Conservation (phyloP, 35 echinoderm and acorn worm species). For the Ophioderma brevispina region DNA sequence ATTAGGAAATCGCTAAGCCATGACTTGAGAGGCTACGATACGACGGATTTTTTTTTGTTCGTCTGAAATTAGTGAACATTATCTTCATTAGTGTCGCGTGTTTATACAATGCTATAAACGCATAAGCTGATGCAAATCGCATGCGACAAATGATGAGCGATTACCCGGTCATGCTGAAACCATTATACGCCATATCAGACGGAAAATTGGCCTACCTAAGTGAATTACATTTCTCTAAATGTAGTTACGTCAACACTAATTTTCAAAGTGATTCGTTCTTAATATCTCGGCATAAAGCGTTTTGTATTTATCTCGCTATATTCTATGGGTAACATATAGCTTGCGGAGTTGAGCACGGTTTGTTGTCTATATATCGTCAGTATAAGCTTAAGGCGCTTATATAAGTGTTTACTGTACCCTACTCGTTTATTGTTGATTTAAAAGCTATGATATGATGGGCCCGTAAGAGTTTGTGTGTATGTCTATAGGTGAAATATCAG, state of each 20-base stretch:
- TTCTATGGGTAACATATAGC: background rate
- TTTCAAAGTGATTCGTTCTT: background rate
- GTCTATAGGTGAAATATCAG: background rate
- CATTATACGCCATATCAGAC: background rate
- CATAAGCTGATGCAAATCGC: background rate
- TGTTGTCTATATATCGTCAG: background rate
- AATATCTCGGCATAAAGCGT: background rate
- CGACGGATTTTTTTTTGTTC: background rate
- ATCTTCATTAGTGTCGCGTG: background rate
- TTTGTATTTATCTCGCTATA: background rate
- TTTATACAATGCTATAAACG: background rate
- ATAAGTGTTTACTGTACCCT: background rate
- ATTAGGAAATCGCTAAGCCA: background rate
- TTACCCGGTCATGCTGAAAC: background rate
- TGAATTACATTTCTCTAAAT: conserved; percentile 3
- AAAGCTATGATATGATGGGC: background rate
- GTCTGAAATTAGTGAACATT: background rate
- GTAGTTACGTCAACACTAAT: conserved; percentile 3
- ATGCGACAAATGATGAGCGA: background rate
- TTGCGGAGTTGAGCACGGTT: background rate
- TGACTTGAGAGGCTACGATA: background rate
- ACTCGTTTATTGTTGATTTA: background rate
- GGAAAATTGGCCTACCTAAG: background rate
- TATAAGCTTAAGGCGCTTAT: background rate
- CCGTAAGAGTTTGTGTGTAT: background rate